phyloP scores from a whole-genome alignment of 2,888 invertebrate genomes.

The Idaea straminata region DNA sequence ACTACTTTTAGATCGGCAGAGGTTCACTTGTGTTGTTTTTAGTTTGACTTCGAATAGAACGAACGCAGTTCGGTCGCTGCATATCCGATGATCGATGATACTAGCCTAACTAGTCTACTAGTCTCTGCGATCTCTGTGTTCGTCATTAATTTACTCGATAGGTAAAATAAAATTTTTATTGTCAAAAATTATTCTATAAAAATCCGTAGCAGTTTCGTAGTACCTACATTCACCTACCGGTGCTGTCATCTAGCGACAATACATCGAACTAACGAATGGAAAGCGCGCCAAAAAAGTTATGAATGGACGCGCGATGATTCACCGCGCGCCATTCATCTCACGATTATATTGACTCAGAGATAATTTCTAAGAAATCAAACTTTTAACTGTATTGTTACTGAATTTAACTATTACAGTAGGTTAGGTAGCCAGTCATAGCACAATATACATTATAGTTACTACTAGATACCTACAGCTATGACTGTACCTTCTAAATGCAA shows the following conservation, averaged over 20 bases:
- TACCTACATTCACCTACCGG: constrained; percentile 14
- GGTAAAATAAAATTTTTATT: not conserved
- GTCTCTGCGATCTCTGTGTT: not conserved
- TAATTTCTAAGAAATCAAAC: constrained; percentile 51
- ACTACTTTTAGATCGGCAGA: no score
- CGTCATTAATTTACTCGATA: not conserved
- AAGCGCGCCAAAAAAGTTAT: constrained; percentile 61
- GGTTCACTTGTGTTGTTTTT: no score
- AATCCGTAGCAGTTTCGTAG: constrained; percentile 8
- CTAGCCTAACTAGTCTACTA: no score
- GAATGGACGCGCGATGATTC: constrained; percentile 65
- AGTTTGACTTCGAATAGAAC: no score
- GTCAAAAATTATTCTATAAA: not conserved
- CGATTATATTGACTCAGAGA: constrained; percentile 54
- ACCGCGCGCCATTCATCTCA: constrained; percentile 55
- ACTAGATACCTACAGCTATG: not conserved
- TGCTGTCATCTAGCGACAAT: constrained; percentile 43
- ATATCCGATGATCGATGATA: no score
- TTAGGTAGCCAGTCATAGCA: not conserved
- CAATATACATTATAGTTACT: not conserved
- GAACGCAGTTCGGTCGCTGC: no score
- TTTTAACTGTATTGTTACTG: constrained; percentile 19
- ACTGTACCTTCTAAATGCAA: not conserved
- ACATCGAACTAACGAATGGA: constrained; percentile 24
- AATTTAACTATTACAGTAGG: constrained; percentile 10